These are phyloP conservation scores for Ophion slaviceki DNA, from an alignment of 2,888 invertebrate genomes.

Conservation along the genomic window DNA sequence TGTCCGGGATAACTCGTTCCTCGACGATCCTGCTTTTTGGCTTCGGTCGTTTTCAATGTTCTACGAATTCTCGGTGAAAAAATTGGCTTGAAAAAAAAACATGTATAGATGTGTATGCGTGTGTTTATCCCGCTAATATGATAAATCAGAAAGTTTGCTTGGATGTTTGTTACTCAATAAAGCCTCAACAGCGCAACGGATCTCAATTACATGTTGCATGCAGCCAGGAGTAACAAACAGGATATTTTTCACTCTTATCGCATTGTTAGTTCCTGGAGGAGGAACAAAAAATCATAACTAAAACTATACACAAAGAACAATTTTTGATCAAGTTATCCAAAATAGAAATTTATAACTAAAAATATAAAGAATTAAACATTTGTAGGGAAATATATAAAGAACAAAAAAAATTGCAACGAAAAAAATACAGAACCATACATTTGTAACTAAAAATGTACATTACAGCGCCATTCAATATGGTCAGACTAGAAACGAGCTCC, in stretches of 20 bases:
- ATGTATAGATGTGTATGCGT: not conserved
- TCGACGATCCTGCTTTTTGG: not conserved
- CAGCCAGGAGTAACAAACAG: not conserved
- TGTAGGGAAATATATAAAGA: too few species aligned
- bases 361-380: too few species aligned
- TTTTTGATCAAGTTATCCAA: too few species aligned
- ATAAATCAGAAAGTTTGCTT: not conserved
- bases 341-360: too few species aligned
- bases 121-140: not conserved
- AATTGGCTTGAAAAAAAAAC: not conserved
- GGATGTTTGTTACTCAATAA: not conserved
- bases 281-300: too few species aligned
- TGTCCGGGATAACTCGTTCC: slow-evolving; percentile 55
- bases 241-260: not conserved
- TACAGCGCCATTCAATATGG: too few species aligned
- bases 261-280: not conserved
- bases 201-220: not conserved
- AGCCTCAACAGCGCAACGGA: not conserved
- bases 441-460: too few species aligned
- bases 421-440: too few species aligned
- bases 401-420: too few species aligned
- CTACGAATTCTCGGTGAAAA: not conserved
- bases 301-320: too few species aligned
- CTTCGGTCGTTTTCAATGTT: slow-evolving; percentile 29
- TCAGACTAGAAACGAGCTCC: too few species aligned